These are phyloP conservation scores for Mungos mungo DNA, from an alignment of 2,113 vertebrate species.

Conservation along the genomic window DNA sequence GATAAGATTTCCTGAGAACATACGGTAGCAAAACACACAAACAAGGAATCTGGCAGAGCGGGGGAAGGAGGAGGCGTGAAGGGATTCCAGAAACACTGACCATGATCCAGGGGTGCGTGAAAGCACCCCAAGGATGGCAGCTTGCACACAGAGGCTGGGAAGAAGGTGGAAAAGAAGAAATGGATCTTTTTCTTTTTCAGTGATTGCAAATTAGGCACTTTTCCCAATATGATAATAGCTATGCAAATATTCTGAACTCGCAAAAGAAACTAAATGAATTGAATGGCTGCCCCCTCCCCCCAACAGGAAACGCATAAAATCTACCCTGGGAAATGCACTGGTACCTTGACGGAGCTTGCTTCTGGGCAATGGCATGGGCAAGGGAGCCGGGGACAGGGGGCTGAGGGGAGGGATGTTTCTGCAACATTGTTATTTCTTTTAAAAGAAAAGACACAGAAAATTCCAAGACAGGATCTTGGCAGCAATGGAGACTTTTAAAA, in stretches of 20 bases:
- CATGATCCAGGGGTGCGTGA: not conserved
- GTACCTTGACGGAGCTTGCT: not conserved
- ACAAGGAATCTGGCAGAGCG: not conserved
- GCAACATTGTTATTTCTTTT: not conserved
- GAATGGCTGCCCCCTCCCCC: not conserved
- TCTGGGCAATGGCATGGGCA: not conserved
- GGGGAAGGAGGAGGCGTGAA: not conserved
- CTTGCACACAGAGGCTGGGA: not conserved
- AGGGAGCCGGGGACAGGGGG: not conserved
- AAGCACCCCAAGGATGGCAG: not conserved
- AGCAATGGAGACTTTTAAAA: not conserved
- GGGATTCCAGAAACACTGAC: not conserved
- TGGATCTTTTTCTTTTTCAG: not conserved
- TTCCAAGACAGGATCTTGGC: not conserved
- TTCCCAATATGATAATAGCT: not conserved
- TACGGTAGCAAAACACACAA: not conserved
- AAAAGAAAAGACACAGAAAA: not conserved
- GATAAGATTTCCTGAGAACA: not conserved
- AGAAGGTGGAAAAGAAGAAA: not conserved
- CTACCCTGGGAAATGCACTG: rapidly evolving
- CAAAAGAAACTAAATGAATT: not conserved
- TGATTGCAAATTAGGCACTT: not conserved
- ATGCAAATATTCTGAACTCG: not conserved
- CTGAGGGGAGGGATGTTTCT: not conserved
- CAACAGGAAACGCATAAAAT: not conserved